These are phyloP conservation scores for Euphonia xanthogaster DNA, from an alignment of 2,797 vertebrate genomes.

Conservation along the genomic window DNA sequence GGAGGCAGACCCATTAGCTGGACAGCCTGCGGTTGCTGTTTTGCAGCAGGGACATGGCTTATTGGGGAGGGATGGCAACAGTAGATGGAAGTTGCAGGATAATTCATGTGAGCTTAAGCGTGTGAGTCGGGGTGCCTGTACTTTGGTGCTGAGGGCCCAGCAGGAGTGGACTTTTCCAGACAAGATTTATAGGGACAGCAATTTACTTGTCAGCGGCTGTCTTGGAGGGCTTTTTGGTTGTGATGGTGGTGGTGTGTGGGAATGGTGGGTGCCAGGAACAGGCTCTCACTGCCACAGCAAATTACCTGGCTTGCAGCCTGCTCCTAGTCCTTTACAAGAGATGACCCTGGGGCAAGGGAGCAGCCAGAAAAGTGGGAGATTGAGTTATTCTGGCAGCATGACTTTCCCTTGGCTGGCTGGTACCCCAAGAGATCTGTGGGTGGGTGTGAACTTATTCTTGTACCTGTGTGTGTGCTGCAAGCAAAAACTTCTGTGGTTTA, in stretches of 20 bases:
- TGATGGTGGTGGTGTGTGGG: neutral
- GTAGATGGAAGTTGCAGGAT: neutral
- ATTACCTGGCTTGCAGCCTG: neutral
- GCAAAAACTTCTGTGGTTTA: neutral
- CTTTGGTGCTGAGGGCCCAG: neutral
- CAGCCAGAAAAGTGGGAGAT: neutral
- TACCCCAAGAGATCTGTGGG: neutral
- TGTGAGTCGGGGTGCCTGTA: fast-evolving
- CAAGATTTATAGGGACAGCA: neutral
- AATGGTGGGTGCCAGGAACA: neutral
- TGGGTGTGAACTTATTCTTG: neutral
- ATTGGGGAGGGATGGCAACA: fast-evolving
- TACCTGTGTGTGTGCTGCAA: neutral
- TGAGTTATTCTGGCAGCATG: neutral
- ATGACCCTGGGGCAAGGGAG: neutral
- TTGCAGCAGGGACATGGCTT: neutral
- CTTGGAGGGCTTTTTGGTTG: neutral
- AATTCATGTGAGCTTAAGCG: neutral
- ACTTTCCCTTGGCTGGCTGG: neutral
- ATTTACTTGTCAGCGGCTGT: neutral
- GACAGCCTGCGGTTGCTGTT: neutral
- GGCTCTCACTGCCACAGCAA: neutral
- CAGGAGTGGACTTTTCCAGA: neutral
- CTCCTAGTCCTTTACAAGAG: neutral
- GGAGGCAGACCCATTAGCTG: neutral